These are phyloP conservation scores for Macaria liturata DNA, from an alignment of 2,888 invertebrate genomes.

Conservation along the genomic window DNA sequence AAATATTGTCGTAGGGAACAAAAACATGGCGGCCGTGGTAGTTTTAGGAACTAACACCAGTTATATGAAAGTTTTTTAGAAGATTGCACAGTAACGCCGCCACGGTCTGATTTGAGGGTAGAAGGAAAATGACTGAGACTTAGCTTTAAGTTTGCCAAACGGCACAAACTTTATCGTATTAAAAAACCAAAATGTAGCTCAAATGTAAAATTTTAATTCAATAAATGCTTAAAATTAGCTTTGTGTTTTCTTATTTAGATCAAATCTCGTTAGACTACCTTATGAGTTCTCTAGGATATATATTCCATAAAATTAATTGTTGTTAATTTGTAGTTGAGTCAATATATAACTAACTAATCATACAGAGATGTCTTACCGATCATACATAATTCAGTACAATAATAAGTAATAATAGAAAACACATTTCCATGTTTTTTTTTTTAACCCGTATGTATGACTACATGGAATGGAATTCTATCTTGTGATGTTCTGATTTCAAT, in stretches of 20 bases:
- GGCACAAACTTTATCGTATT: slow-evolving; percentile 58
- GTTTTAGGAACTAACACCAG: slow-evolving; percentile 4
- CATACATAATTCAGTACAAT: too few species aligned
- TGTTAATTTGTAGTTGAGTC: too few species aligned
- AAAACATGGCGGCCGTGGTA: background rate
- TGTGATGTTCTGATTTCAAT: too few species aligned
- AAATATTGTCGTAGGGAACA: too few species aligned
- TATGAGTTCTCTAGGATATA: too few species aligned
- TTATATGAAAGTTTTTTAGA: background rate
- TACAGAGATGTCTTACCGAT: too few species aligned
- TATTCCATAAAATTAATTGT: too few species aligned
- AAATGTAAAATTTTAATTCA: slow-evolving; percentile 52
- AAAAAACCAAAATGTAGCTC: slow-evolving; percentile 72
- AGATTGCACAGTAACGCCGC: background rate
- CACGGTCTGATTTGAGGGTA: slow-evolving; percentile 18
- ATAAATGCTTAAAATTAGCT: slow-evolving; percentile 49
- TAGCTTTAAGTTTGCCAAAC: slow-evolving; percentile 49
- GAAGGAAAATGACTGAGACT: slow-evolving; percentile 53
- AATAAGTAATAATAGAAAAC: too few species aligned
- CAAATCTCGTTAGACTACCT: background rate
- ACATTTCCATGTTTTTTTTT: too few species aligned
- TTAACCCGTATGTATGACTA: too few species aligned
- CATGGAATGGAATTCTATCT: too few species aligned
- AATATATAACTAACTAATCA: too few species aligned
- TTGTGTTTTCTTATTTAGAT: background rate